Evolutionary conservation across 2,113 vertebrate genomes (phyloP), one percentile per base, ranked within the genome.

Genomic region (Nycticryphes semicollaris): DNA sequence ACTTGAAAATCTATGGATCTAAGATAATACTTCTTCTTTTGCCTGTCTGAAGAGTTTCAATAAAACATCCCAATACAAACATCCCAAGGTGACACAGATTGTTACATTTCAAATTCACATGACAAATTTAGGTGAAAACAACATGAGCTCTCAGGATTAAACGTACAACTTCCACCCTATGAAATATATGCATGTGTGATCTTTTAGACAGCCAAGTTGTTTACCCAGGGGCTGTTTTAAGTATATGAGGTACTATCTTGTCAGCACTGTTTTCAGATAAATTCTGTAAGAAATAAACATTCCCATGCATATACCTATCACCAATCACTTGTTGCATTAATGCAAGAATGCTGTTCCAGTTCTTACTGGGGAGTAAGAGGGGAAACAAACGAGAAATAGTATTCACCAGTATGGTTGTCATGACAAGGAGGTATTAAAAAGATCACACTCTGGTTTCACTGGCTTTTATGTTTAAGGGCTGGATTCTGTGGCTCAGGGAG

Each of bases 71-170:
- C 19, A 90, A 48, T 78, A 68, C 35, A 87, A 95, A 78, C 60
- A 82, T 89, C 53, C 45, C 92, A 97, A 92, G 85, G 80, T 95
- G 93, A 95, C 83, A 92, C 30, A 84, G 85, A 91, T 67, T 67
- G 72, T 63, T 93, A 78, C 76, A 72, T 93, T 96, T 95, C 87
- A 94, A 94, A 96, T 92, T 80, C 93, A 92, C 31, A 74, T 92
- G 96, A 96, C 90, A 95, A 95, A 94, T 96, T 90, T 84, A 74
- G 64, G 92, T 84, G 88, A 89, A 96, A 95, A 93, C 75, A 95
- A 81, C 88, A 88, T 20, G 68, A 96, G 85, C 76, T 92, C 85
- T 90, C 72, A 67, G 92, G 86, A 96, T 89, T 87, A 84, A 84
- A 66, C 0, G 3, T 68, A 41, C 51, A 66, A 75, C 76, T 96